A percentile compares a stretch with the other conserved stretches of the same genome.
Conservation (phyloP, 2,113 vertebrate genomes). For the Ailurus styani region DNA sequence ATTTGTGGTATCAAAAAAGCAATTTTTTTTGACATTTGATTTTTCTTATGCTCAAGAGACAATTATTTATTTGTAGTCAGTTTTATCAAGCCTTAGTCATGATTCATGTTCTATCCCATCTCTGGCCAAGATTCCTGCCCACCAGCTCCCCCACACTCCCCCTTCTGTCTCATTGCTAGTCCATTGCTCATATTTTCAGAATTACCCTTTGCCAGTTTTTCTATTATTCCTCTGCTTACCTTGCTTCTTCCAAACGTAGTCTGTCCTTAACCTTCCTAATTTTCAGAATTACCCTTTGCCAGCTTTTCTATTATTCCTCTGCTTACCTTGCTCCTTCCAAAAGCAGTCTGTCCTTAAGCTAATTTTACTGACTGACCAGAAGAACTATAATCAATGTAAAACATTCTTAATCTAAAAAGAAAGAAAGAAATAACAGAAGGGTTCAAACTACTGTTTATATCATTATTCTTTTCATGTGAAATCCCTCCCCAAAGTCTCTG, state of each 20-base stretch:
- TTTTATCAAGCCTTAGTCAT: constrained; percentile 57
- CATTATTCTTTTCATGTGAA: not conserved
- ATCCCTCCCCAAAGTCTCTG: not conserved
- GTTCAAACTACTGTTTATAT: not conserved
- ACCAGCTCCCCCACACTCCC: constrained; percentile 49
- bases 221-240: constrained; percentile 53
- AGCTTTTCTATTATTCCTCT: constrained; percentile 47
- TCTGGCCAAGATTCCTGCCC: constrained; percentile 57
- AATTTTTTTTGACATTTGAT: not conserved
- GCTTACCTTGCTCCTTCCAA: constrained; percentile 38
- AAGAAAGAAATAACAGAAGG: not conserved
- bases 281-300: constrained; percentile 57
- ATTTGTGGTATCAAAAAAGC: not conserved
- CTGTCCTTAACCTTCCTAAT: constrained; percentile 1
- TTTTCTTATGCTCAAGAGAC: constrained; percentile 31
- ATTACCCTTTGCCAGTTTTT: constrained; percentile 39
- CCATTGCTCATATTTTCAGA: constrained; percentile 67
- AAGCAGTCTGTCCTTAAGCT: constrained; percentile 10
- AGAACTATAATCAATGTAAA: not conserved
- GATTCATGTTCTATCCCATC: constrained; percentile 54
- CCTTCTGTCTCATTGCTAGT: constrained; percentile 53
- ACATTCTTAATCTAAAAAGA: not conserved
- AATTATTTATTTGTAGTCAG: constrained; percentile 70
- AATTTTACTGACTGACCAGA: constrained; percentile 20
- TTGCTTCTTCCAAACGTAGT: constrained; percentile 38